Percentiles rank a stretch among this genome's conserved stretches.
Conservation (phyloP, 2,797 vertebrate genomes). For the Pseudochirops cupreus region DNA sequence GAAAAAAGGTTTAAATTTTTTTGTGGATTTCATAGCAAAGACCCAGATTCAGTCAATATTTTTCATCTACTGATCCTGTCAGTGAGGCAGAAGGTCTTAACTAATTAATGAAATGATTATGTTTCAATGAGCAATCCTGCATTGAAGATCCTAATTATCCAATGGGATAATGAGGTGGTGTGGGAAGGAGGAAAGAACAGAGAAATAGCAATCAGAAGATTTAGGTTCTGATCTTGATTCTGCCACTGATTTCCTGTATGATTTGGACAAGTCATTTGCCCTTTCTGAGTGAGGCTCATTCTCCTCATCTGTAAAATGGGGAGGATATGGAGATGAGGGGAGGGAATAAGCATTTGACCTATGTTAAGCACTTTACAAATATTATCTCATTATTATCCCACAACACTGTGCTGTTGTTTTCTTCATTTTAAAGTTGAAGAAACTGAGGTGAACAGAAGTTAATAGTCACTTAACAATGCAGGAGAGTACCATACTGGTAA, state of each 20-base stretch:
- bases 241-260: not conserved
- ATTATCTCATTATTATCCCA: not conserved
- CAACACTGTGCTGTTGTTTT: not conserved
- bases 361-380: not conserved
- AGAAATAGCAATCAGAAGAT: not conserved
- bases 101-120: not conserved
- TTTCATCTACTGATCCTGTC: not conserved
- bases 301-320: not conserved
- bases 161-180: not conserved
- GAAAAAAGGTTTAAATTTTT: not conserved
- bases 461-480: not conserved
- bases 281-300: not conserved
- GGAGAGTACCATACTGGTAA: not conserved
- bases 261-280: not conserved
- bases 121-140: not conserved
- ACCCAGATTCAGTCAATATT: too few relatives aligned
- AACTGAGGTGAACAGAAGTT: not conserved
- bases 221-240: not conserved
- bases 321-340: not conserved
- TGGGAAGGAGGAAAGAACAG: not conserved
- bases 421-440: constrained; percentile 38
- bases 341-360: not conserved
- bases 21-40: fast-evolving
- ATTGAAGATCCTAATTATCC: too few relatives aligned
- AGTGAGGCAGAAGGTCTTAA: not conserved